Percentiles rank a stretch among this genome's conserved stretches.
Evolutionary conservation across 2,888 invertebrate genomes (phyloP).

Genomic region (Eilema sororculum): DNA sequence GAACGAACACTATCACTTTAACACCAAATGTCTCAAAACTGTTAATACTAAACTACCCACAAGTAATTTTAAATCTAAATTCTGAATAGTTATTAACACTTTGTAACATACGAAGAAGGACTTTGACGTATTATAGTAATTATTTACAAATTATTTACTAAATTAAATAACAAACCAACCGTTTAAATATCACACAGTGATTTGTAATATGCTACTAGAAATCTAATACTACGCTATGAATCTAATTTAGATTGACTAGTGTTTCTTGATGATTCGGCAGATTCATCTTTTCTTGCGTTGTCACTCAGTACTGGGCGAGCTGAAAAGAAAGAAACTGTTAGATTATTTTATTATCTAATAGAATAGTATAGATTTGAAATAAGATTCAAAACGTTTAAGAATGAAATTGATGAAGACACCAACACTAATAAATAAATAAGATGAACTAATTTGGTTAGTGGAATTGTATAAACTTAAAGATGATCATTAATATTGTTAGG

Average conservation of each 20-base stretch:
- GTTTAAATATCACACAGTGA: conserved; percentile 47
- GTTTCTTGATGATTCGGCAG: conserved; percentile 69
- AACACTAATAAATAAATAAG: not conserved
- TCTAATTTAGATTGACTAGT: conserved; percentile 83
- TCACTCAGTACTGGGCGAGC: conserved; percentile 76
- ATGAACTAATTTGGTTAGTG: too few relatives aligned
- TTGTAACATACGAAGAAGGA: not conserved
- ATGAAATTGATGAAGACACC: not conserved
- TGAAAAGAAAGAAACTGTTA: conserved; percentile 53
- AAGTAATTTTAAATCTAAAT: not conserved
- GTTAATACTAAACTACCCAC: not conserved
- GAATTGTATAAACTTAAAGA: too few relatives aligned
- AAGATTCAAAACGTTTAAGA: too few relatives aligned
- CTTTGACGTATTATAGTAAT: not conserved
- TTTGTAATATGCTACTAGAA: conserved; percentile 19
- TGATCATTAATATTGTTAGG: too few relatives aligned
- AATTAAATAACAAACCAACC: conserved; percentile 25
- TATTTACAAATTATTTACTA: conserved; percentile 4
- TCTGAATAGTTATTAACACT: not conserved
- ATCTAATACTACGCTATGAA: conserved; percentile 63
- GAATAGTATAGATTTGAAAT: too few relatives aligned
- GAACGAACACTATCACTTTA: not conserved
- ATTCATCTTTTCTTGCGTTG: conserved; percentile 64
- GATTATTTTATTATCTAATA: not conserved
- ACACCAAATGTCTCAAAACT: not conserved